phyloP scores from a whole-genome alignment of 2,113 vertebrate species.

The Picathartes gymnocephalus region DNA sequence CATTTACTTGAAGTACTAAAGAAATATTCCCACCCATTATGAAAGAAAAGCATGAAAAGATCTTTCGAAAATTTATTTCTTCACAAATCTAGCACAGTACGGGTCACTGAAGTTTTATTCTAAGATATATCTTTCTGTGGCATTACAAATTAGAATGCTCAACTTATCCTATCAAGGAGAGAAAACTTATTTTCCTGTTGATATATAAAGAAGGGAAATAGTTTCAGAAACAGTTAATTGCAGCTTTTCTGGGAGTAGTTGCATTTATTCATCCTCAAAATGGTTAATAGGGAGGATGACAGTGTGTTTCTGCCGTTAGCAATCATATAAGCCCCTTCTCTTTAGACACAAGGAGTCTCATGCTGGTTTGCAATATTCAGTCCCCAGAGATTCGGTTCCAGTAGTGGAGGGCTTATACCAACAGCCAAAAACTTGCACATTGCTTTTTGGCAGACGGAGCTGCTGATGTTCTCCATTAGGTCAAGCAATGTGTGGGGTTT shows the following conservation, averaged over 20 bases:
- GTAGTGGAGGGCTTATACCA: background rate
- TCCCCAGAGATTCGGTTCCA: accelerated
- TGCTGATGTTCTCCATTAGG: background rate
- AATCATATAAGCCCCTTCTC: background rate
- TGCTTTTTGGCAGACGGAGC: background rate
- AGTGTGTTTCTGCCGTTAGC: background rate
- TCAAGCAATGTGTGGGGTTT: background rate
- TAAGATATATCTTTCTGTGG: background rate
- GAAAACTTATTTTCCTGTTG: background rate
- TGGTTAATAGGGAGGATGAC: background rate
- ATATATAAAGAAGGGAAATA: background rate
- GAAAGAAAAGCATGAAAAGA: background rate
- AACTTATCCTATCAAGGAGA: background rate
- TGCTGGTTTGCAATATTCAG: background rate
- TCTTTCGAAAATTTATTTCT: background rate
- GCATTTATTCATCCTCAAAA: background rate
- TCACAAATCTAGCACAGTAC: background rate
- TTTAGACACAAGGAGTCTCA: background rate
- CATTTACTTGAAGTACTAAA: background rate
- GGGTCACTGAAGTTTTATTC: background rate
- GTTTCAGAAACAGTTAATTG: background rate
- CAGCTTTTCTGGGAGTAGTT: background rate
- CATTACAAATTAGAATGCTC: background rate
- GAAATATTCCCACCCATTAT: background rate
- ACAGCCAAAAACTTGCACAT: background rate